A percentile compares a stretch with the other conserved stretches of the same genome.
Evolutionary conservation across 2,113 vertebrate species (phyloP).

Genomic region (Salvator merianae): DNA sequence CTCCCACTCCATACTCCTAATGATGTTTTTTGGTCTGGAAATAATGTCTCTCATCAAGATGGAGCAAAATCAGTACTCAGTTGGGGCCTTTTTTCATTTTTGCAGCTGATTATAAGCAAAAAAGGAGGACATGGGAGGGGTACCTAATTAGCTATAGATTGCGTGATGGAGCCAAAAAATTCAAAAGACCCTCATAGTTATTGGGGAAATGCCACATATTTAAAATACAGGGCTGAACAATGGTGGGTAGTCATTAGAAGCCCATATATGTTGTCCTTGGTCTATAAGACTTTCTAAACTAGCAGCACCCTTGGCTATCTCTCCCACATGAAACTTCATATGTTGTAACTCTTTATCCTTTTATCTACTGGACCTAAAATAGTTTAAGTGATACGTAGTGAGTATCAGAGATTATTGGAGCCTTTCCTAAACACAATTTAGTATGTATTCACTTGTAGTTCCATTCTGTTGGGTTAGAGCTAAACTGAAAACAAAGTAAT

Average conservation of each 20-base stretch:
- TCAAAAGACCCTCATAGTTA: background rate
- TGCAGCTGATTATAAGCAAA: slow-evolving; percentile 34
- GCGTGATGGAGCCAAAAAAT: background rate
- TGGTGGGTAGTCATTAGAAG: slow-evolving; percentile 24
- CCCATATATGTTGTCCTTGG: background rate
- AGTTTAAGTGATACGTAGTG: background rate
- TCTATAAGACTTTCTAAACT: background rate
- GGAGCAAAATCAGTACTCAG: slow-evolving; percentile 34
- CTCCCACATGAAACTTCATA: background rate
- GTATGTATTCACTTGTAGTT: too few species aligned
- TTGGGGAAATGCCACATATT: background rate
- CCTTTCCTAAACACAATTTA: too few species aligned
- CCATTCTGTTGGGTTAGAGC: too few species aligned
- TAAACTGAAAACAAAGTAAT: background rate
- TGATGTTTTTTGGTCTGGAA: slow-evolving; percentile 20
- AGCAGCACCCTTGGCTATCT: background rate
- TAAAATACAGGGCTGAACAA: slow-evolving; percentile 23
- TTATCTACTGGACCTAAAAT: background rate
- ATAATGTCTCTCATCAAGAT: slow-evolving; percentile 6
- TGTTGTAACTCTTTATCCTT: background rate
- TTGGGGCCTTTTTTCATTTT: slow-evolving; percentile 48
- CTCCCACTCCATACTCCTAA: slow-evolving; percentile 13
- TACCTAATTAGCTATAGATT: slow-evolving; percentile 9
- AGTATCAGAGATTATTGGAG: background rate
- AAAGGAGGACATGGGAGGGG: slow-evolving; percentile 19